Evolutionary conservation across 2,888 invertebrate species (phyloP).

Genomic region (Podotricha telesiphe): DNA sequence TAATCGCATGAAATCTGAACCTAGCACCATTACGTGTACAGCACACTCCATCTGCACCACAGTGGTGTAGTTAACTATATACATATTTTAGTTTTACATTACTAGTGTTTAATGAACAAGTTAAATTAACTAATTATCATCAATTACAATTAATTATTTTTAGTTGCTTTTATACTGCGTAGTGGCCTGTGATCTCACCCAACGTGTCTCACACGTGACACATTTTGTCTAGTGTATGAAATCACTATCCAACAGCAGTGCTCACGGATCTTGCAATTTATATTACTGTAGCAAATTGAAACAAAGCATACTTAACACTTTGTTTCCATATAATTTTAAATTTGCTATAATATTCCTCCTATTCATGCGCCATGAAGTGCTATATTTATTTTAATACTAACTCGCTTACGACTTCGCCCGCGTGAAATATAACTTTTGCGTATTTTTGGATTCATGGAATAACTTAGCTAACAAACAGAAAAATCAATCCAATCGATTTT

Average conservation of each 20-base stretch:
- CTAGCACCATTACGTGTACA: not conserved
- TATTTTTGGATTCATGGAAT: too few relatives aligned
- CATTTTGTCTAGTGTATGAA: slow-evolving; percentile 11
- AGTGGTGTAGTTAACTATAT: not conserved
- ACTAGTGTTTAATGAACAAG: not conserved
- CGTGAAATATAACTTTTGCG: too few relatives aligned
- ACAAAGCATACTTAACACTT: too few relatives aligned
- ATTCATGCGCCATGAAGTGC: too few relatives aligned
- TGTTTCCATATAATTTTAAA: too few relatives aligned
- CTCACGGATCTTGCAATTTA: not conserved
- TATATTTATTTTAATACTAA: too few relatives aligned
- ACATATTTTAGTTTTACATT: slow-evolving; percentile 5
- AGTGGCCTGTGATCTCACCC: slow-evolving; percentile 14
- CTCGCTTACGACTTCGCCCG: too few relatives aligned
- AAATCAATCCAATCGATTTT: too few relatives aligned
- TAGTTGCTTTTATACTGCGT: not conserved
- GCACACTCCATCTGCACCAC: too few relatives aligned
- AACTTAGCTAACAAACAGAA: too few relatives aligned
- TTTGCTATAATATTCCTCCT: too few relatives aligned
- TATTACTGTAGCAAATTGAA: not conserved
- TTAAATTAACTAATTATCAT: slow-evolving; percentile 15
- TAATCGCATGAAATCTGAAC: not conserved
- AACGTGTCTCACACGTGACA: slow-evolving; percentile 13
- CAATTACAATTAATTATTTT: slow-evolving; percentile 12
- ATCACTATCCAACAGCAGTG: not conserved